Base-by-base conservation (phyloP, 1,140 invertebrate species). In the Coboldia fuscipes region DNA sequence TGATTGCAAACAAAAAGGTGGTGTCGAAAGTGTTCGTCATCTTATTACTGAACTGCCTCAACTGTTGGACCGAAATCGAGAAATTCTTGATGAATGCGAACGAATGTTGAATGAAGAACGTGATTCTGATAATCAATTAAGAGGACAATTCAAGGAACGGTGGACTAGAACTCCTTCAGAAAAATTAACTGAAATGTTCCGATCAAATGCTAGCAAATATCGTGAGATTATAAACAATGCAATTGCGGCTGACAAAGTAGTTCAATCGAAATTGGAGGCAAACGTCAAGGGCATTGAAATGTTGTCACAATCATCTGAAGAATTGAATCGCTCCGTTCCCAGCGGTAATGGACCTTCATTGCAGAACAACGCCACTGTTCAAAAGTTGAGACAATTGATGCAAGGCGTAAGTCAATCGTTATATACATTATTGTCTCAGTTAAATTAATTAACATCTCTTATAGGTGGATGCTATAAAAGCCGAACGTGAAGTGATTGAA, bases 11-110 rank as follows among this genome's bases (percentile, higher is more conserved):
- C 57, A 68, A 10, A 65, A 69, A 26, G 85, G 85, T 48, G 76
- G 78, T 20, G 61, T 74, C 35, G 45, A 51, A 23, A 60, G 58
- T 21, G 53, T 80, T 14, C 60, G 66, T 45, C 60, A 45, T 0
- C 57, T 72, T 51, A 65, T 75, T 49, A 66, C 62, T 39, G 89
- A 97, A 48, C 60, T 98, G 28, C 94, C 93, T 1, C 78, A 85
- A 39, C 60, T 93, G 26, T 63, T 97, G 22, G 75, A 79, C 50
- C 65, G 93, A 37, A 98, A 98, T 58, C 74, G 75, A 37, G 93
- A 98, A 57, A 94, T 99, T 40, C 63, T 99, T 0, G 76, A 92
- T 52, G 93, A 97, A 72, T 70, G 79, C 28, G 77, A 89, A 39
- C 66, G 81, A 41, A 67, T 93, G 66, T 56, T 98, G 30, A 72